Conservation (phyloP, 2,113 vertebrate genomes). For the Chiloscyllium plagiosum region DNA sequence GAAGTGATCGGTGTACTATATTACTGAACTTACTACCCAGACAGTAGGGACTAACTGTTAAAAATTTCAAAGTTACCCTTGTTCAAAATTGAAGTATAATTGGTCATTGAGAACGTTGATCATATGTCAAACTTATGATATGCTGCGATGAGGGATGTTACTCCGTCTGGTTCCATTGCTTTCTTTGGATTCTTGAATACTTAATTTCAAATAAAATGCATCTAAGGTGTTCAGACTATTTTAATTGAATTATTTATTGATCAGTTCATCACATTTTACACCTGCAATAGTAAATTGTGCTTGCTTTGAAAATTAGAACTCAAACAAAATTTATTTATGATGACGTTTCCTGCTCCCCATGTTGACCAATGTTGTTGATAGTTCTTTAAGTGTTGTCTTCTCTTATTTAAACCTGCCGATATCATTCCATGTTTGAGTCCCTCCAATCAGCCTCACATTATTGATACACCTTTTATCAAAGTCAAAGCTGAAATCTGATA, state of each 20-base stretch:
- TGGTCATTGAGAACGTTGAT: not conserved
- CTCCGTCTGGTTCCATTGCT: no score
- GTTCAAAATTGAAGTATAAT: not conserved
- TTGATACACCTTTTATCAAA: no score
- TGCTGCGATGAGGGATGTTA: not conserved
- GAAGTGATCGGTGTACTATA: not conserved
- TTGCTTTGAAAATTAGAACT: not conserved
- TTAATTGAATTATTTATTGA: not conserved
- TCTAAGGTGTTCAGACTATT: not conserved
- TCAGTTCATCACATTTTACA: constrained; percentile 6
- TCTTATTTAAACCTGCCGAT: not conserved
- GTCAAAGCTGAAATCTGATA: no score
- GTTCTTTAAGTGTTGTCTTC: not conserved
- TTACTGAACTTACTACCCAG: not conserved
- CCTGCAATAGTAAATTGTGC: not conserved
- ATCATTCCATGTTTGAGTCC: not conserved
- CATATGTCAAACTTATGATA: not conserved
- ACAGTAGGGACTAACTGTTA: not conserved
- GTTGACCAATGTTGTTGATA: not conserved
- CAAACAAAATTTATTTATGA: not conserved
- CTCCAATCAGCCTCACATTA: not conserved
- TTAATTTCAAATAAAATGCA: not conserved
- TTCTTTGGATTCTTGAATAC: not conserved
- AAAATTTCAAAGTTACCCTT: not conserved
- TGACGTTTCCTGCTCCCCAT: no score